These are phyloP conservation scores for Antechinus flavipes DNA, from an alignment of 2,113 vertebrate genomes.

Conservation along the genomic window DNA sequence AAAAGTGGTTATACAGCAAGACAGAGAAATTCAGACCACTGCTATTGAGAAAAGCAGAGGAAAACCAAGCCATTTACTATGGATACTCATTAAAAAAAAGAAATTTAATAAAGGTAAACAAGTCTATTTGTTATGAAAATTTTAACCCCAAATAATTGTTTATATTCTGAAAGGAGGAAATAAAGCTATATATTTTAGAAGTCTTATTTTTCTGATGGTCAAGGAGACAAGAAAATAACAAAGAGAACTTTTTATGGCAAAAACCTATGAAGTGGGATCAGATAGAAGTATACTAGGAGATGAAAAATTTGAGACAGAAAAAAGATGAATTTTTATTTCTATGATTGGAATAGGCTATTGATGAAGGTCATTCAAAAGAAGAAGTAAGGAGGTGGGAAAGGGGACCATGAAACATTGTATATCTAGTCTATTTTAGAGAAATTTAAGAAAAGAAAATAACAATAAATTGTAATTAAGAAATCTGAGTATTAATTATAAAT, in stretches of 20 bases:
- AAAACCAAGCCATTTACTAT: background rate
- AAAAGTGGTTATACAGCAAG: too few relatives aligned
- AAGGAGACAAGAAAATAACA: background rate
- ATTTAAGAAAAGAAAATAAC: too few relatives aligned
- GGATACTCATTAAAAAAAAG: background rate
- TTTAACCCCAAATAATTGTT: background rate
- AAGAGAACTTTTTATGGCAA: background rate
- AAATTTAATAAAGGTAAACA: background rate
- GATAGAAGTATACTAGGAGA: background rate
- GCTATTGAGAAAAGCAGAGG: too few relatives aligned
- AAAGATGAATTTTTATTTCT: background rate
- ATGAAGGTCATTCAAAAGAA: background rate
- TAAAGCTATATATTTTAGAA: background rate
- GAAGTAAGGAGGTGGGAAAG: background rate
- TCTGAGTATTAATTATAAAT: too few relatives aligned
- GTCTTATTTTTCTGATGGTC: background rate
- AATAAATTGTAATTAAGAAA: too few relatives aligned
- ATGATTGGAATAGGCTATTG: background rate
- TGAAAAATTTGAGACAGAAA: background rate
- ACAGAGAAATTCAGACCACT: too few relatives aligned
- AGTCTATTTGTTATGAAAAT: background rate
- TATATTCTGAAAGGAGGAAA: background rate
- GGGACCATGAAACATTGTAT: background rate
- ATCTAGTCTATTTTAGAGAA: too few relatives aligned
- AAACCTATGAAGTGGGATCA: background rate